Evolutionary conservation across 2,113 vertebrate species (phyloP).

Genomic region (Falco punctatus): DNA sequence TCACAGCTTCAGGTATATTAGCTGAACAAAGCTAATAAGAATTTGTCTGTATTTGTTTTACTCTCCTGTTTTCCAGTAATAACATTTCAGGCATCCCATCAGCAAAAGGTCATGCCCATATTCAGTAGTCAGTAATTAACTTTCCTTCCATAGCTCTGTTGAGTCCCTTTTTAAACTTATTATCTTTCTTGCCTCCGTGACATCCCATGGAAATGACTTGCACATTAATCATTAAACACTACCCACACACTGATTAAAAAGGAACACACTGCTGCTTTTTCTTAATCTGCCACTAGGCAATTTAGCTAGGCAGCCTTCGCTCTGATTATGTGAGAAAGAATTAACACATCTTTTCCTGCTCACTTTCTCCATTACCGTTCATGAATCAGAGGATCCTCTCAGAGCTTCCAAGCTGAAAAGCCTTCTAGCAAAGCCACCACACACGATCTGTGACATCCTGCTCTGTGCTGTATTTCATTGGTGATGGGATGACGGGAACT

Average conservation of each 20-base stretch:
- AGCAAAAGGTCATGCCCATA: not conserved
- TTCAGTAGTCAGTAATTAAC: conserved; percentile 10
- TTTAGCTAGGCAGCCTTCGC: not conserved
- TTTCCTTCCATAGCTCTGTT: not conserved
- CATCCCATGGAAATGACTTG: conserved; percentile 17
- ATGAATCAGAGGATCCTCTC: not conserved
- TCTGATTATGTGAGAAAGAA: not conserved
- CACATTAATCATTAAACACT: not conserved
- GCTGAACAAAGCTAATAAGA: not conserved
- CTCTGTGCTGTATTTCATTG: not conserved
- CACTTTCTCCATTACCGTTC: not conserved
- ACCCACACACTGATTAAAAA: not conserved
- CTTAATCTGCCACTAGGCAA: not conserved
- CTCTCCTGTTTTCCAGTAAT: not conserved
- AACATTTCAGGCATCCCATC: not conserved
- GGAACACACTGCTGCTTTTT: not conserved
- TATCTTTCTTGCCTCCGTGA: not conserved
- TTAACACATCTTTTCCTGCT: not conserved
- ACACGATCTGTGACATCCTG: not conserved
- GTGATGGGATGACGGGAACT: not conserved
- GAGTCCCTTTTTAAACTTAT: not conserved
- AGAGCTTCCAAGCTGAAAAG: not conserved
- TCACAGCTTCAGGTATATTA: not conserved
- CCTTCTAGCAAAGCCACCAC: not conserved
- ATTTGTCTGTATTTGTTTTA: not conserved